Evolutionary conservation across 1,140 invertebrate species (phyloP), one percentile per base, ranked within the genome.

Genomic region (Trachymyrmex cornetzi): DNA sequence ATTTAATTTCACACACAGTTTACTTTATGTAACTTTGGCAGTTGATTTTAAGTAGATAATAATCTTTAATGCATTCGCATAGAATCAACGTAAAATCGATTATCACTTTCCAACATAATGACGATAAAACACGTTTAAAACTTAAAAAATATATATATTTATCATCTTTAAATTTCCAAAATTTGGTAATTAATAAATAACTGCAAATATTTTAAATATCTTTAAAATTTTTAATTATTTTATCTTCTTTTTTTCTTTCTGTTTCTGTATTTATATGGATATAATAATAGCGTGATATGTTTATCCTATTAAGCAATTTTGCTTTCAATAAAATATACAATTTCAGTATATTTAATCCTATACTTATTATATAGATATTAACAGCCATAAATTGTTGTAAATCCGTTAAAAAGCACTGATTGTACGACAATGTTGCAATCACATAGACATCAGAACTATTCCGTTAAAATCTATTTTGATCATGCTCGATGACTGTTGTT

Each of bases 391-490:
- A 84, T 85, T 87, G 66, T 87, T 85, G 61, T 63, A 75, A 85
- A 89, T 63, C 72, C 59, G 81, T 92, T 87, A 86, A 64, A 77
- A 55, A 66, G 63, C 59, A 87, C 86, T 87, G 79, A 87, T 86
- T 80, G 77, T 87, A 67, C 48, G 69, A 64, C 55, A 67, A 74
- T 75, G 22, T 63, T 82, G 75, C 87, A 90, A 91, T 90, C 87
- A 80, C 77, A 89, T 86, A 72, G 44, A 27, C 67, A 30, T 80
- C 59, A 27, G 77, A 91, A 88, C 50, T 59, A 72, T 30, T 30
- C 69, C 24, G 77, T 53, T 75, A 89, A 89, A 88, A 90, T 91
- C 88, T 87, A 89, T 92, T 87, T 82, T 67, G 69, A 88, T 88
- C 80, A 64, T 61, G 55, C 53, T 85, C 87, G 59, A 85, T 59